Percentiles rank a stretch among this genome's conserved stretches.
Evolutionary conservation across 2,888 invertebrate genomes (phyloP).

Genomic region (Pimpla rufipes): DNA sequence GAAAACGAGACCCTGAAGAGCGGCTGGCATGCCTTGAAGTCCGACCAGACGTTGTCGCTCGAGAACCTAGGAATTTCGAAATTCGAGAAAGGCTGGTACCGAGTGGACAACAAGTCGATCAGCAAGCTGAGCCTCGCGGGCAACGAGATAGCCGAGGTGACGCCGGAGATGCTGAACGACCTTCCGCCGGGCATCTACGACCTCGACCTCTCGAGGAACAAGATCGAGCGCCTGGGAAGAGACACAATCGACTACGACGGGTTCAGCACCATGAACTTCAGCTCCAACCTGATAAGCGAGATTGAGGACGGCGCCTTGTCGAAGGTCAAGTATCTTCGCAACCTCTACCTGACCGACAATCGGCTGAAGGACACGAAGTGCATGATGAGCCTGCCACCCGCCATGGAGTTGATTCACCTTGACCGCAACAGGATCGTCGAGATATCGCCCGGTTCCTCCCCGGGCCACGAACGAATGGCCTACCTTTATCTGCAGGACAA

Average conservation of each 20-base stretch:
- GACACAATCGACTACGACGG: slow-evolving; percentile 75
- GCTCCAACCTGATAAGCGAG: slow-evolving; percentile 81
- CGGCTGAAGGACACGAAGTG: slow-evolving; percentile 71
- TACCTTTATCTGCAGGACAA: too few relatives aligned
- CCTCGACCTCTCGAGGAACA: slow-evolving; percentile 71
- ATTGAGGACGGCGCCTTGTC: slow-evolving; percentile 83
- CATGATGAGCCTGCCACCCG: slow-evolving; percentile 70
- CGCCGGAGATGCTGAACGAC: slow-evolving; percentile 74
- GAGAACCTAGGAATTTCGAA: slow-evolving; percentile 67
- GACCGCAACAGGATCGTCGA: too few relatives aligned
- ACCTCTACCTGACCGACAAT: slow-evolving; percentile 71
- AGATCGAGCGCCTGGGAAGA: slow-evolving; percentile 67
- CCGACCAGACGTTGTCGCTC: slow-evolving; percentile 22
- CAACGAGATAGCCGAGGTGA: slow-evolving; percentile 70
- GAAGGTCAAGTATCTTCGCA: slow-evolving; percentile 79
- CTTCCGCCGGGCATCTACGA: slow-evolving; percentile 70
- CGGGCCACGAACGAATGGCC: too few relatives aligned
- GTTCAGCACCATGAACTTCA: slow-evolving; percentile 80
- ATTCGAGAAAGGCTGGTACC: slow-evolving; percentile 76
- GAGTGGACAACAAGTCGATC: slow-evolving; percentile 41
- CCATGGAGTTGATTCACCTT: slow-evolving; percentile 27
- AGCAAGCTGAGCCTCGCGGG: slow-evolving; percentile 69
- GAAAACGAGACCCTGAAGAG: slow-evolving; percentile 49
- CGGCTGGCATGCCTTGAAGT: slow-evolving; percentile 63
- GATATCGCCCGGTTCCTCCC: too few relatives aligned